Conservation (phyloP, 2,888 invertebrate genomes). For the Alitta virens region DNA sequence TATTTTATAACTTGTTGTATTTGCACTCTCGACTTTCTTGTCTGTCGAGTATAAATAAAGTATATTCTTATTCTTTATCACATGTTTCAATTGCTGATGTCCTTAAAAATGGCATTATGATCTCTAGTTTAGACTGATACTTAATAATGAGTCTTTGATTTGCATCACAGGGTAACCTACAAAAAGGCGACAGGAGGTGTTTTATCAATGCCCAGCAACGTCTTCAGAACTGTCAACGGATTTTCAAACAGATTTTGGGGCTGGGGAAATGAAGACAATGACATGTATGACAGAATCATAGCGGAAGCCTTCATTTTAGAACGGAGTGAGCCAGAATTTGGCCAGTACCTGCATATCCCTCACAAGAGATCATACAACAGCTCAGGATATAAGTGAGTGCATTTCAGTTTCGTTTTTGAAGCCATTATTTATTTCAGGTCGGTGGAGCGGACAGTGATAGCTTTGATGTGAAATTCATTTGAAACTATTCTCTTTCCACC, state of each 20-base stretch:
- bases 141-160: background rate
- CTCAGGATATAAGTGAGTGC: background rate
- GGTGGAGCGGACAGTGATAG: too few relatives aligned
- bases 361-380: background rate
- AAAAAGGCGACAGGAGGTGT: background rate
- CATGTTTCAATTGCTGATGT: too few relatives aligned
- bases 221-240: background rate
- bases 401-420: too few relatives aligned
- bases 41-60: too few relatives aligned
- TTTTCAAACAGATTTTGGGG: background rate
- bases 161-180: background rate
- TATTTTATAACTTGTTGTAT: too few relatives aligned
- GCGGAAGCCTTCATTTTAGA: background rate
- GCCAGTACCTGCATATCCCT: background rate
- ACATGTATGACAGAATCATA: background rate
- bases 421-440: too few relatives aligned
- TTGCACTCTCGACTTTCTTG: too few relatives aligned
- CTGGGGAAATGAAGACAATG: slow-evolving; percentile 2
- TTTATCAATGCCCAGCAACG: background rate
- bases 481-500: too few relatives aligned
- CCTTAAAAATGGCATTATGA: too few relatives aligned
- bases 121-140: too few relatives aligned
- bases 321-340: background rate
- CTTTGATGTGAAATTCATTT: too few relatives aligned
- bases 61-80: too few relatives aligned